phyloP scores from a whole-genome alignment of 2,797 vertebrate species.

The Propithecus deckenii region DNA sequence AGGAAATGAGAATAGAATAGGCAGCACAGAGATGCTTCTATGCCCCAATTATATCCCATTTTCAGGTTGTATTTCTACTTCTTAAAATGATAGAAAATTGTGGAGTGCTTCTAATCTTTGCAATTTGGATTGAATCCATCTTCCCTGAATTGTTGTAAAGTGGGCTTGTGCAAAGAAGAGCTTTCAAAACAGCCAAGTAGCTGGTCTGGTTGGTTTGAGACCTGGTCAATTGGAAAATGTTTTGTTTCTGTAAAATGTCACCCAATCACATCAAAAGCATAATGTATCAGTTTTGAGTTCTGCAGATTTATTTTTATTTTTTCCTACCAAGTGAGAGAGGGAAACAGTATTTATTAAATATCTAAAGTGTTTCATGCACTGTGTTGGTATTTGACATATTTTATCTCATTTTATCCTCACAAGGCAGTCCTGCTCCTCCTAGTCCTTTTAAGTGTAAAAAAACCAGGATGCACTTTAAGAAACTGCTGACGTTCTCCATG shows the following conservation, averaged over 20 bases:
- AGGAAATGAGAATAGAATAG: slow-evolving; percentile 73
- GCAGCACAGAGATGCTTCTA: slow-evolving; percentile 73
- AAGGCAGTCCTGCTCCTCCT: not conserved
- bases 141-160: slow-evolving; percentile 63
- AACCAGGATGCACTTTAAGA: not conserved
- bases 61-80: slow-evolving; percentile 61
- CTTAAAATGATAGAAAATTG: slow-evolving; percentile 64
- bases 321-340: not conserved
- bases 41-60: slow-evolving; percentile 70
- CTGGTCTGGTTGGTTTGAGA: not conserved
- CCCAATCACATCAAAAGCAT: not conserved
- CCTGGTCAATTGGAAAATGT: slow-evolving; percentile 24
- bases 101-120: slow-evolving; percentile 43
- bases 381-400: not conserved
- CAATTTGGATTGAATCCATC: slow-evolving; percentile 25
- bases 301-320: not conserved
- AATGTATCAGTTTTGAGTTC: not conserved
- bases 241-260: slow-evolving; percentile 5
- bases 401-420: not conserved
- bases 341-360: not conserved
- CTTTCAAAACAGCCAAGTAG: slow-evolving; percentile 35
- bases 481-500: not conserved
- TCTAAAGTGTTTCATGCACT: not conserved
- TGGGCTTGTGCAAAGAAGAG: not conserved
- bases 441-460: not conserved